phyloP scores from a whole-genome alignment of 2,888 invertebrate species.

The Mesorhabditis spiculigera region DNA sequence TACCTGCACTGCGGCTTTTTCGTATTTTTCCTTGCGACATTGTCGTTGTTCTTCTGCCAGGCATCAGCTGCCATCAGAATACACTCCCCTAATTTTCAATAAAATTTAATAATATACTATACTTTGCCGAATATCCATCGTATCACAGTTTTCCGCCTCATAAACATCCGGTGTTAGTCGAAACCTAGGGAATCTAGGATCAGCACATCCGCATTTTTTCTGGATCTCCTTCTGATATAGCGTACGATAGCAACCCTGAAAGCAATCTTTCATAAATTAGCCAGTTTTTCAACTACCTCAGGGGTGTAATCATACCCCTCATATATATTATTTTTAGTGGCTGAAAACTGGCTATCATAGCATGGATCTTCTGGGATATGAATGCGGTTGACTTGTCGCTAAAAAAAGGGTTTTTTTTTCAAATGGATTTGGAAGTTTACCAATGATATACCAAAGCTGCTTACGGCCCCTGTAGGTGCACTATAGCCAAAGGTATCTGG shows the following conservation, averaged over 20 bases:
- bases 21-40: slow-evolving; percentile 38
- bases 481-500: slow-evolving; percentile 57
- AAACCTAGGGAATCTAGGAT: slow-evolving; percentile 52
- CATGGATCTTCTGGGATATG: too few species aligned
- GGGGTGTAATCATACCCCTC: slow-evolving; percentile 54
- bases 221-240: slow-evolving; percentile 53
- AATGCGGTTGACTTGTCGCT: too few species aligned
- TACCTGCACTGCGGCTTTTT: slow-evolving; percentile 39
- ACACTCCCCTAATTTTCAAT: too few species aligned
- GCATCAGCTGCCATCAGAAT: too few species aligned
- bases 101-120: too few species aligned
- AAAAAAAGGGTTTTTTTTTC: too few species aligned
- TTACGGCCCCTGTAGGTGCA: slow-evolving; percentile 52
- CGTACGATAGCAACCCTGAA: slow-evolving; percentile 54
- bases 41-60: slow-evolving; percentile 29
- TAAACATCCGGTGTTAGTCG: neutral
- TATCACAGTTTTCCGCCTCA: too few species aligned
- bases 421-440: slow-evolving; percentile 17
- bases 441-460: slow-evolving; percentile 50
- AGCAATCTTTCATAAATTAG: neutral
- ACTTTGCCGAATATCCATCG: too few species aligned
- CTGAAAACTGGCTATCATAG: too few species aligned
- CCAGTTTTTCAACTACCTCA: slow-evolving; percentile 27
- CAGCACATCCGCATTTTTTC: slow-evolving; percentile 49
- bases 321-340: slow-evolving; percentile 41